Base-by-base conservation (phyloP, 2,113 vertebrate genomes). In the Scatophagus argus region DNA sequence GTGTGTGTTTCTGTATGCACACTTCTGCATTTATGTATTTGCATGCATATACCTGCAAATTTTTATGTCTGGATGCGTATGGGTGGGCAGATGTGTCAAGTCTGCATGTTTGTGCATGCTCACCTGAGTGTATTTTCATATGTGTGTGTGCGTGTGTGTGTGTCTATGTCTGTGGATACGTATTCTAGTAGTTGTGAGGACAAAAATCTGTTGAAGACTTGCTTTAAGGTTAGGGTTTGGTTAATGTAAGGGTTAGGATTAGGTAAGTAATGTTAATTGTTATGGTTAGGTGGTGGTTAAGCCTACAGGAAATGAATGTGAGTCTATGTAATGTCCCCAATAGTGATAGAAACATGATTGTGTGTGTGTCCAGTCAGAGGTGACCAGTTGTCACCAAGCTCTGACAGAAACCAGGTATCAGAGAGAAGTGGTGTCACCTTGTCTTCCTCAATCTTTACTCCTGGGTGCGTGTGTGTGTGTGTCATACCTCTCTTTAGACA, bases 361-460 rank as follows among this genome's bases (percentile, higher is more conserved):
- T 51, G 66, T 60, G 27, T 46, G 66, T 65, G 58, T 87, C 63
- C 51, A 74, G 64, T 87, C 83, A 84, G 64, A 88, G 76, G 85
- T 89, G 87, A 85, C 89, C 84, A 78, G 71, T 82, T 87, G 87
- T 88, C 86, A 87, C 34, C 73, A 38, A 74, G 64, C 64, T 83
- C 67, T 88, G 82, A 91, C 85, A 91, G 85, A 80, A 84, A 84
- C 72, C 81, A 85, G 87, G 67, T 90, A 92, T 91, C 89, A 87
- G 62, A 73, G 69, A 86, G 86, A 85, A 65, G 67, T 55, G 54
- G 81, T 79, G 73, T 88, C 92, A 93, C 84, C 74, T 83, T 88
- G 86, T 89, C 91, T 90, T 84, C 74, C 87, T 71, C 84, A 79
- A 77, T 67, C 70, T 73, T 82, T 79, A 69, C 84, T 74, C 76